phyloP scores from a whole-genome alignment of 2,888 invertebrate species.

The Epirrita christyi region DNA sequence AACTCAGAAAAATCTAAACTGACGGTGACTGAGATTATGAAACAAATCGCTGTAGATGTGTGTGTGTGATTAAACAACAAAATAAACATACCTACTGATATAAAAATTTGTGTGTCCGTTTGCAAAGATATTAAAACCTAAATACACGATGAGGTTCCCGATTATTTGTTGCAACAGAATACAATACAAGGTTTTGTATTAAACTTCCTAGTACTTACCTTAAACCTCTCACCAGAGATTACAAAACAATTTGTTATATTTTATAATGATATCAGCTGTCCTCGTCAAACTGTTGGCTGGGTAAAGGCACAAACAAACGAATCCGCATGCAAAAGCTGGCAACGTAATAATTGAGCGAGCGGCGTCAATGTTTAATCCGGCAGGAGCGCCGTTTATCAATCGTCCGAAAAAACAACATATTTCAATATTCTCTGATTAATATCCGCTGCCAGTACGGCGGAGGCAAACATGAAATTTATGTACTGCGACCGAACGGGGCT shows the following conservation, averaged over 20 bases:
- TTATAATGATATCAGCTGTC: neutral
- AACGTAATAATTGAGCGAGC: slow-evolving; percentile 69
- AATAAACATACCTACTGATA: neutral
- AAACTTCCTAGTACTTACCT: too few species aligned
- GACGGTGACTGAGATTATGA: too few species aligned
- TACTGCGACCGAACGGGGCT: slow-evolving; percentile 79
- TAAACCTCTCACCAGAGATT: neutral
- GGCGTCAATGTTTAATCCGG: slow-evolving; percentile 79
- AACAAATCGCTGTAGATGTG: too few species aligned
- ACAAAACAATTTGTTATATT: neutral
- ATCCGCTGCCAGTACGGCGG: slow-evolving; percentile 81
- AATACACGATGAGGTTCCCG: too few species aligned
- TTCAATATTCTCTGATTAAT: slow-evolving; percentile 85
- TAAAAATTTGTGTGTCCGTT: neutral
- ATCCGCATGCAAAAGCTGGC: slow-evolving; percentile 47
- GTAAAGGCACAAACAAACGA: slow-evolving; percentile 27
- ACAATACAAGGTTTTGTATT: too few species aligned
- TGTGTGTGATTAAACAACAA: neutral
- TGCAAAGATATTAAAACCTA: neutral
- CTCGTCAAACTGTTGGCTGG: slow-evolving; percentile 13
- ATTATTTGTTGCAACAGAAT: too few species aligned
- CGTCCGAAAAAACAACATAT: slow-evolving; percentile 83
- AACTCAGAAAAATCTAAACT: too few species aligned
- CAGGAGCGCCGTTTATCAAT: slow-evolving; percentile 80
- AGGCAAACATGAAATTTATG: slow-evolving; percentile 84